These are phyloP conservation scores for Abrostola triplasia DNA, from an alignment of 2,888 invertebrate genomes.

Conservation along the genomic window DNA sequence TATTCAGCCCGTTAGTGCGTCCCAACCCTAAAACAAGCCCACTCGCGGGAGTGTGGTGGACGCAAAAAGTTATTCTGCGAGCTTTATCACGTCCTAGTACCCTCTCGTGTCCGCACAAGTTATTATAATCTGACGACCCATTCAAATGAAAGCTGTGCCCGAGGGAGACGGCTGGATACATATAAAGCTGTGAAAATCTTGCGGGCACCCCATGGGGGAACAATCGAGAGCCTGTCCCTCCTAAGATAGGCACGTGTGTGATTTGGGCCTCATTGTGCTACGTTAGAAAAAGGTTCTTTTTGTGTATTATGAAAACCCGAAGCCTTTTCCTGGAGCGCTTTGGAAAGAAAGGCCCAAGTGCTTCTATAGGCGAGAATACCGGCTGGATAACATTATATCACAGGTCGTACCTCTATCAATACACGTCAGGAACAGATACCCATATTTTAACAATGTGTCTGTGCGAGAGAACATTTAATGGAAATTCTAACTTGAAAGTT, in stretches of 20 bases:
- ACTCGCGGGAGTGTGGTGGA: constrained; percentile 18
- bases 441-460: not conserved
- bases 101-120: constrained; percentile 52
- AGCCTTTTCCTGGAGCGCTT: constrained; percentile 53
- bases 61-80: constrained; percentile 50
- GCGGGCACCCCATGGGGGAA: constrained; percentile 62
- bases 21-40: constrained; percentile 16
- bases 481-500: not conserved
- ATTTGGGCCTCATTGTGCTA: constrained; percentile 67
- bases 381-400: constrained; percentile 39
- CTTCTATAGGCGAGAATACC: constrained; percentile 48
- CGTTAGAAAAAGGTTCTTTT: constrained; percentile 63
- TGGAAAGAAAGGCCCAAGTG: constrained; percentile 47
- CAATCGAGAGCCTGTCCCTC: constrained; percentile 63
- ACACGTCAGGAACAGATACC: constrained; percentile 16
- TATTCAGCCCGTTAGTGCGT: constrained; percentile 13
- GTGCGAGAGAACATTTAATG: not conserved
- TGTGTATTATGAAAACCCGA: constrained; percentile 62
- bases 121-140: constrained; percentile 71
- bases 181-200: constrained; percentile 69
- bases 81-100: constrained; percentile 49
- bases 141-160: constrained; percentile 68
- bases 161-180: constrained; percentile 54
- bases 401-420: constrained; percentile 26
- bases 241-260: constrained; percentile 65